These are phyloP conservation scores for Vandiemenella viatica DNA, from an alignment of 2,888 invertebrate species.

Conservation along the genomic window DNA sequence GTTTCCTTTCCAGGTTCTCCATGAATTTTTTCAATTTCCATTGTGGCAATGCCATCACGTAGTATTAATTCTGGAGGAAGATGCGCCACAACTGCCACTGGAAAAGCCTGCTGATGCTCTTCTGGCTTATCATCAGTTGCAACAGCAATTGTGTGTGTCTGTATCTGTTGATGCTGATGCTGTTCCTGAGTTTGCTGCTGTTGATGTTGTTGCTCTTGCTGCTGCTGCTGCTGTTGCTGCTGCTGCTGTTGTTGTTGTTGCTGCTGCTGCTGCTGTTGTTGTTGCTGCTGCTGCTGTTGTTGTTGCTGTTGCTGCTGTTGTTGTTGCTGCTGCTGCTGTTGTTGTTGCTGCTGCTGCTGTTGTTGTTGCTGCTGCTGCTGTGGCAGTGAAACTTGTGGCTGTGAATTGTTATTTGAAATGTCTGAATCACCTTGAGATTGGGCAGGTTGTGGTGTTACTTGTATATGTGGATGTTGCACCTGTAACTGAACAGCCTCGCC, in stretches of 20 bases:
- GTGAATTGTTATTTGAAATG: constrained; percentile 14
- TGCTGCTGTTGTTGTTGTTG: constrained; percentile 15
- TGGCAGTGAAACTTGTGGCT: constrained; percentile 3
- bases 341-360: constrained; percentile 10
- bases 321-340: constrained; percentile 7
- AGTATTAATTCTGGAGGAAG: constrained; percentile 20
- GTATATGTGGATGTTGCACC: constrained; percentile 9
- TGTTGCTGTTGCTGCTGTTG: constrained; percentile 4
- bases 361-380: constrained; percentile 15
- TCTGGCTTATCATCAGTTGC: constrained; percentile 3
- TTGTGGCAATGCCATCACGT: constrained; percentile 10
- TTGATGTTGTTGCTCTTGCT: background rate
- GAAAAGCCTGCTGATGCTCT: constrained; percentile 18
- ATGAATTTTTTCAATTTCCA: constrained; percentile 11
- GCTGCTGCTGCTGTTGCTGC: background rate
- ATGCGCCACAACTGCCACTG: constrained; percentile 22
- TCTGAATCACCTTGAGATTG: constrained; percentile 10
- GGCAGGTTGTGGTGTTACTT: constrained; percentile 5
- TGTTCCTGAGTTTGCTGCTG: constrained; percentile 19
- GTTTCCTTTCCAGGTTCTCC: constrained; percentile 3
- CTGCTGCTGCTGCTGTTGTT: constrained; percentile 11
- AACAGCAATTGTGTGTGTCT: constrained; percentile 22
- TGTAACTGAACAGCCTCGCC: constrained; percentile 26
- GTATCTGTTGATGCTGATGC: constrained; percentile 23
- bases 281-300: background rate